Evolutionary conservation across 2,888 invertebrate species (phyloP).

Genomic region (Ypsolopha scabrella): DNA sequence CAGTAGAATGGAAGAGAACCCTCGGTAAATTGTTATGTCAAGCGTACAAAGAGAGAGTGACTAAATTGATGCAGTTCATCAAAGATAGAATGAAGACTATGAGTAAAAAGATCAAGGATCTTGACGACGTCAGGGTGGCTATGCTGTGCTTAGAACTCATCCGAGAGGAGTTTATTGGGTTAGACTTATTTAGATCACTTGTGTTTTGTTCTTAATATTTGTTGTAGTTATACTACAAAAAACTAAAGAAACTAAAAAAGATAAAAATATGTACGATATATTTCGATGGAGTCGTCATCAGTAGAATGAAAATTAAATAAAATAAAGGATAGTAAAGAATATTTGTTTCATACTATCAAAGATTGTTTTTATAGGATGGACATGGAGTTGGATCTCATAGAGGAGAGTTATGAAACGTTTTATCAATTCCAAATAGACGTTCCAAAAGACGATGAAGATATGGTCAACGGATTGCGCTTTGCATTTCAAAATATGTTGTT

Average conservation of each 20-base stretch:
- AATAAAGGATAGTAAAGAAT: too few species aligned
- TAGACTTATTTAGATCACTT: slow-evolving; percentile 2
- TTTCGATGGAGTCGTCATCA: too few species aligned
- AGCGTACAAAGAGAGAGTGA: slow-evolving; percentile 78
- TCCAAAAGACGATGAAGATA: slow-evolving; percentile 82
- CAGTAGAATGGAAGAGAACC: slow-evolving; percentile 82
- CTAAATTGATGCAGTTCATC: slow-evolving; percentile 80
- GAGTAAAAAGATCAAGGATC: slow-evolving; percentile 77
- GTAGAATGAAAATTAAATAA: too few species aligned
- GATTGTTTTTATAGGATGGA: slow-evolving; percentile 69
- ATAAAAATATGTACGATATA: too few species aligned
- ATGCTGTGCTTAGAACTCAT: slow-evolving; percentile 84
- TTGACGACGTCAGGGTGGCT: slow-evolving; percentile 82
- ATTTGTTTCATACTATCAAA: background rate
- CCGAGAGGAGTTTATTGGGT: slow-evolving; percentile 81
- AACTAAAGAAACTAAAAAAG: too few species aligned
- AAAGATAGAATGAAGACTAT: slow-evolving; percentile 79
- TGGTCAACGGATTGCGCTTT: slow-evolving; percentile 82
- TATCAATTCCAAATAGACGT: slow-evolving; percentile 75
- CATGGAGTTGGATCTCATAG: slow-evolving; percentile 79
- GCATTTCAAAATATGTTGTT: slow-evolving; percentile 81
- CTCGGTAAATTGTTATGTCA: slow-evolving; percentile 77
- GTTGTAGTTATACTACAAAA: too few species aligned
- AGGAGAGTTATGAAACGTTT: slow-evolving; percentile 84
- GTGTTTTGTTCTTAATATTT: too few species aligned